Conservation (phyloP, 2,797 vertebrate genomes). For the Atherinosoma microstoma region DNA sequence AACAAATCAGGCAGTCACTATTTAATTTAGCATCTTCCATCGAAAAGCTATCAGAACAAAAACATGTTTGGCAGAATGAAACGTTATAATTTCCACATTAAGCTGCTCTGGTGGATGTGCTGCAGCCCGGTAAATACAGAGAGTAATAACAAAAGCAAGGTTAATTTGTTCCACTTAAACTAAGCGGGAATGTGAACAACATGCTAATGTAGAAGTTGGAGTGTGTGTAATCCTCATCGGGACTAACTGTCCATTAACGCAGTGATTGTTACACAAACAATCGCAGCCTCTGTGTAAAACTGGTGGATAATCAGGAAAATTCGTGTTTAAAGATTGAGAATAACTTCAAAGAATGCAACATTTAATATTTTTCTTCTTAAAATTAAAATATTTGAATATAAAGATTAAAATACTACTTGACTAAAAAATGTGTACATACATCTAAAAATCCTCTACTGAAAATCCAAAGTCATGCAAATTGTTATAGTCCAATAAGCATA, state of each 20-base stretch:
- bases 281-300: background rate
- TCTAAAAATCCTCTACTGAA: background rate
- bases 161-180: constrained; percentile 51
- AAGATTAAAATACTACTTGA: background rate
- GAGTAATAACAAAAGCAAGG: constrained; percentile 2
- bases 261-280: background rate
- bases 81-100: background rate
- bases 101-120: constrained; percentile 5
- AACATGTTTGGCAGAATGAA: background rate
- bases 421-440: background rate
- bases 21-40: background rate
- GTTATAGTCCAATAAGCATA: background rate
- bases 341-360: constrained; percentile 2
- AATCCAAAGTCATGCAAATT: background rate
- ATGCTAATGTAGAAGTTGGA: constrained; percentile 35
- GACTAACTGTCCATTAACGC: constrained; percentile 4
- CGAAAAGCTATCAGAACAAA: background rate
- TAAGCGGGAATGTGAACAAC: constrained; percentile 19
- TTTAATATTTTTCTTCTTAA: background rate
- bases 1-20: background rate
- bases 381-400: background rate
- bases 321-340: background rate
- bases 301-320: background rate
- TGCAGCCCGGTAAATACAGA: background rate
- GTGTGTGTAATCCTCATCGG: background rate